phyloP scores from a whole-genome alignment of 92 coral and sea anemone genomes.

The Virgularia gustaviana region DNA sequence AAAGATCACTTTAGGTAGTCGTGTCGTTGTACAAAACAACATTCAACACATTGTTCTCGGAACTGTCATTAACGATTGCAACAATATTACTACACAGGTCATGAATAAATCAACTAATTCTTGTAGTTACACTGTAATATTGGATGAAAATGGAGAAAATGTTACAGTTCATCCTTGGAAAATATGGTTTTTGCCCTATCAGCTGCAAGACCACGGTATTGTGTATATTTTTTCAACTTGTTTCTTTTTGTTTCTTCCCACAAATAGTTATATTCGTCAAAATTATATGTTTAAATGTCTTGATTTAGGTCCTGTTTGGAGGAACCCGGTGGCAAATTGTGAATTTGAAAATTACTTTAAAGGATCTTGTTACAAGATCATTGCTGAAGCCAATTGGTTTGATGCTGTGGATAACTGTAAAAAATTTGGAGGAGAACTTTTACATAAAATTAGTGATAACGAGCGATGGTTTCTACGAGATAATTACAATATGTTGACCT shows the following conservation, averaged over 20 bases:
- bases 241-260: too few relatives aligned
- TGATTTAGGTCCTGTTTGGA: slow-evolving; percentile 2
- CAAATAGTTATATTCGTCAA: too few relatives aligned
- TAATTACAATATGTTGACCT: not conserved
- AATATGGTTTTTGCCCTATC: slow-evolving; percentile 14
- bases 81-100: not conserved
- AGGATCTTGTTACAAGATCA: not conserved
- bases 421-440: slow-evolving; percentile 1
- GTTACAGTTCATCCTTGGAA: not conserved
- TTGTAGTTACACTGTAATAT: not conserved
- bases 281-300: too few relatives aligned
- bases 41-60: slow-evolving; percentile 2
- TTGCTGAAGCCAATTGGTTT: slow-evolving; percentile 7
- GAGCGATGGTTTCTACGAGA: not conserved
- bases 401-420: slow-evolving; percentile 22
- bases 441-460: not conserved
- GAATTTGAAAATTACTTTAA: not conserved
- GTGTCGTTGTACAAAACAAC: not conserved
- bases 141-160: slow-evolving; percentile 5
- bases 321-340: slow-evolving; percentile 8
- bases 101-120: not conserved
- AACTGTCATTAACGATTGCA: not conserved
- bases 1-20: not conserved
- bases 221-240: not conserved
- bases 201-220: slow-evolving; percentile 4